A percentile compares a stretch with the other conserved stretches of the same genome.
Conservation (phyloP, 2,797 vertebrate genomes). For the Toxotes lorentzi region DNA sequence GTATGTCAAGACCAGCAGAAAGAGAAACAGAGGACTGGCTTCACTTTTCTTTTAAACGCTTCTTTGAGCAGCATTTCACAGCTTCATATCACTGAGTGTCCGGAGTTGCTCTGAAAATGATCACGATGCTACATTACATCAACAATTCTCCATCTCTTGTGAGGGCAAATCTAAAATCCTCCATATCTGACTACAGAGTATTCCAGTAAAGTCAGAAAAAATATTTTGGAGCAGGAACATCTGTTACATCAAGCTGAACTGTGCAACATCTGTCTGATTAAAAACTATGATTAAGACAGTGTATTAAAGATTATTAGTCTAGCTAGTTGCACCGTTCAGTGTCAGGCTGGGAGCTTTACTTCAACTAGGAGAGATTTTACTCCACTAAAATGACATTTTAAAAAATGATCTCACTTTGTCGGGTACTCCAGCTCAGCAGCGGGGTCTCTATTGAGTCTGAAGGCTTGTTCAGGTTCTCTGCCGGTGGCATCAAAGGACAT, state of each 20-base stretch:
- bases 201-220: not conserved
- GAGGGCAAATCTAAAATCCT: not conserved
- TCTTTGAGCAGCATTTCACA: slow-evolving; percentile 17
- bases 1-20: not conserved
- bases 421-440: slow-evolving; percentile 94
- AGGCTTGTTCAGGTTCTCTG: slow-evolving; percentile 94
- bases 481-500: slow-evolving; percentile 96
- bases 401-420: slow-evolving; percentile 89
- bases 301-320: not conserved
- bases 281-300: not conserved
- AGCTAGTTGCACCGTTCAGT: not conserved
- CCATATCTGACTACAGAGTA: too few relatives aligned
- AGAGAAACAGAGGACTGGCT: slow-evolving; percentile 13
- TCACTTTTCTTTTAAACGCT: slow-evolving; percentile 28
- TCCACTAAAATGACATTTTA: not conserved
- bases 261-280: not conserved
- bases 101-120: not conserved
- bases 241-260: not conserved
- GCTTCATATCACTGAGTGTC: not conserved
- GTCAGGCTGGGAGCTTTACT: not conserved
- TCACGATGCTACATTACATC: not conserved
- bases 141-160: not conserved
- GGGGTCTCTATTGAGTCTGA: slow-evolving; percentile 92
- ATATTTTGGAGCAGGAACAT: not conserved
- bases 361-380: not conserved